phyloP scores from a whole-genome alignment of 2,113 vertebrate genomes.

The Crotalus horridus region DNA sequence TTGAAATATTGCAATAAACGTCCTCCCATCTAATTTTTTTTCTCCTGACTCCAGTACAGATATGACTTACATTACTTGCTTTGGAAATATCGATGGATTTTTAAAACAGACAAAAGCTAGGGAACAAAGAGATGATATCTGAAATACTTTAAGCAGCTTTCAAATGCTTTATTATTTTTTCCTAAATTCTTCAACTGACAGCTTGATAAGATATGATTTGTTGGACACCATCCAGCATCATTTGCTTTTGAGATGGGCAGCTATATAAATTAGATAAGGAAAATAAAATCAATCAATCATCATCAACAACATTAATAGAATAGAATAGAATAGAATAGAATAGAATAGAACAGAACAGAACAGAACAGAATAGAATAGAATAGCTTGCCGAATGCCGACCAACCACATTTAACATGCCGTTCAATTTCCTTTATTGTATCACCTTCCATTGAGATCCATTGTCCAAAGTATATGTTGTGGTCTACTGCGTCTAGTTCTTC shows the following conservation, averaged over 20 bases:
- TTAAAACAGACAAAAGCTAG: background rate
- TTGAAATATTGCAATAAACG: background rate
- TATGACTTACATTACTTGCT: background rate
- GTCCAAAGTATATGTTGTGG: no score
- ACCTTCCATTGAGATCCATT: no score
- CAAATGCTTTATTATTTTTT: background rate
- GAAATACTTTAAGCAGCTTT: background rate
- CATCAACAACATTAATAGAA: no score
- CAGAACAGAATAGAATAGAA: no score
- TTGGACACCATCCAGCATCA: background rate
- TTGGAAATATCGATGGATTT: background rate
- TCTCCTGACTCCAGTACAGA: background rate
- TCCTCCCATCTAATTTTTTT: background rate
- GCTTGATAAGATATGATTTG: background rate
- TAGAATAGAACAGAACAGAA: no score
- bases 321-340: no score
- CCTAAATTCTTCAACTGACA: background rate
- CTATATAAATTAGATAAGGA: background rate
- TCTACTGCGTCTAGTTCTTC: no score
- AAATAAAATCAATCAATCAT: background rate
- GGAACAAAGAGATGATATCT: background rate
- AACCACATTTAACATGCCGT: no score
- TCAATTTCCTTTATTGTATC: no score
- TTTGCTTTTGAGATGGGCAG: background rate
- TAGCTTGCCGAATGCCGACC: no score